Percentiles rank a stretch among this genome's conserved stretches.
Evolutionary conservation across 2,797 vertebrate genomes (phyloP).

Genomic region (Syndactyla subalaris): DNA sequence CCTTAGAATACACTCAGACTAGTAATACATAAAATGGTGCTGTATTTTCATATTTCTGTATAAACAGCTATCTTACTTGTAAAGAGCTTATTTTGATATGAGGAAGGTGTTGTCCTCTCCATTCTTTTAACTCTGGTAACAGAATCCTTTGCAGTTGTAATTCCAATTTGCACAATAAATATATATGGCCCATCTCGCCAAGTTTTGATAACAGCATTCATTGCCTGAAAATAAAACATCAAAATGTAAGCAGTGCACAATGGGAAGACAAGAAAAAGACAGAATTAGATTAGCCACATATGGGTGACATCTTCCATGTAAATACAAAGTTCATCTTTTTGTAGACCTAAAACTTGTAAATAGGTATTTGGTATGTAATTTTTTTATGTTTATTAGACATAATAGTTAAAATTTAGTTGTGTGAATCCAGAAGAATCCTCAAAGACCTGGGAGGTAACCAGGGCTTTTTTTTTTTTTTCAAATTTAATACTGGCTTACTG

Average conservation of each 20-base stretch:
- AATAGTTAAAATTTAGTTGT: background rate
- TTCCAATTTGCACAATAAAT: constrained; percentile 88
- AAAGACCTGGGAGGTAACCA: background rate
- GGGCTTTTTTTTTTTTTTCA: background rate
- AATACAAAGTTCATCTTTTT: background rate
- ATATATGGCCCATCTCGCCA: constrained; percentile 93
- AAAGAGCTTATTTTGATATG: constrained; percentile 50
- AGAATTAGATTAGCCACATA: background rate
- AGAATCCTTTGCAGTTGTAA: constrained; percentile 59
- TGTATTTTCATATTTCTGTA: background rate
- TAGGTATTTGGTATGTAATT: background rate
- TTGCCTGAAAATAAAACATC: constrained; percentile 72
- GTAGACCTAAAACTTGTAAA: background rate
- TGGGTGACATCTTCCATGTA: background rate
- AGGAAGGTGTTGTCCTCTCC: constrained; percentile 44
- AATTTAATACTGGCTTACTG: background rate
- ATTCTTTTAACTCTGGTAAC: background rate
- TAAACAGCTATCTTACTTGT: constrained; percentile 73
- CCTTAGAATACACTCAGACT: background rate
- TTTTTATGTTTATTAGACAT: background rate
- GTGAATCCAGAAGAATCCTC: background rate
- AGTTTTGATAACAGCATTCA: constrained; percentile 86
- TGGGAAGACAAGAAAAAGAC: background rate
- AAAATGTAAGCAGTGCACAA: background rate
- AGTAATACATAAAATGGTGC: background rate